A percentile compares a stretch with the other conserved stretches of the same genome.
Evolutionary conservation across 1,140 invertebrate genomes (phyloP).

Genomic region (Papilio dardanus): DNA sequence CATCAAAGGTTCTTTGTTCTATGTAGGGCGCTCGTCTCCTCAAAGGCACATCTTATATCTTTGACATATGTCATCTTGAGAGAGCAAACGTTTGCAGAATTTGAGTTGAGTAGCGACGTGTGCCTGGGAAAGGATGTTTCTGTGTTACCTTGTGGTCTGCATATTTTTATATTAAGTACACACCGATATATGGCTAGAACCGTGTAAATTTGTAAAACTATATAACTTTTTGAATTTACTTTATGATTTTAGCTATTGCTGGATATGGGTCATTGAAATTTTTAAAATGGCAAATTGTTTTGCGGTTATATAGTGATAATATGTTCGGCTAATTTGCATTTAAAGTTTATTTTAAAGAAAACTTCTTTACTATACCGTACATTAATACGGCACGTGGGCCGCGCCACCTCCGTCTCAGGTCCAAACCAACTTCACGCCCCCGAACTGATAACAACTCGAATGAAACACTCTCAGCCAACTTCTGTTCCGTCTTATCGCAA

Average conservation of each 20-base stretch:
- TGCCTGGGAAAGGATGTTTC: slow-evolving; percentile 15
- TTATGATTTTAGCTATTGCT: too few relatives aligned
- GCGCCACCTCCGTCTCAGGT: slow-evolving; percentile 6
- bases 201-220: not conserved
- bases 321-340: too few relatives aligned
- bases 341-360: not conserved
- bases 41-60: slow-evolving; percentile 52
- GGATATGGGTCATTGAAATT: too few relatives aligned
- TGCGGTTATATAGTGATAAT: too few relatives aligned
- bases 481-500: slow-evolving; percentile 63
- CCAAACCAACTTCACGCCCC: slow-evolving; percentile 30
- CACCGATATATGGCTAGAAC: not conserved
- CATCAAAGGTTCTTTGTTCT: slow-evolving; percentile 69
- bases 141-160: not conserved
- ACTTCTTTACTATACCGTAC: slow-evolving; percentile 12
- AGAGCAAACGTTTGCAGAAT: slow-evolving; percentile 50
- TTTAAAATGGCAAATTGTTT: too few relatives aligned
- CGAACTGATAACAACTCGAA: slow-evolving; percentile 74
- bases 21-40: slow-evolving; percentile 44
- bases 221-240: not conserved
- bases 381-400: not conserved
- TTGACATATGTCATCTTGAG: slow-evolving; percentile 63
- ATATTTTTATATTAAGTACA: not conserved
- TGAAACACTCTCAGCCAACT: slow-evolving; percentile 65
- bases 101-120: slow-evolving; percentile 15